Base-by-base conservation (phyloP, 1,140 invertebrate genomes). In the Pteromalus puparum region DNA sequence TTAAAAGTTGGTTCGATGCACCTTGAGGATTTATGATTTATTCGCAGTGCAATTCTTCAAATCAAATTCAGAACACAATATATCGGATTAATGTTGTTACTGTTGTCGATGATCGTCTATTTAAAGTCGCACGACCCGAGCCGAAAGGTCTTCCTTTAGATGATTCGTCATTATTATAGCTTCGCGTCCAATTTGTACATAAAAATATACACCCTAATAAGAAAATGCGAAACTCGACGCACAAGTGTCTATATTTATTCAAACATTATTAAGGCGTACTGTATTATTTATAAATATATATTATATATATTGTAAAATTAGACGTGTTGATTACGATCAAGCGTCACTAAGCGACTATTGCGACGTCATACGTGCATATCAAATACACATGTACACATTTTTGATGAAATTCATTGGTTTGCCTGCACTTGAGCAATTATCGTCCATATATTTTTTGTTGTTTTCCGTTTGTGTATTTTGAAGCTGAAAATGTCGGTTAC, bases 171-270 rank as follows among this genome's bases (percentile, higher is more conserved):
- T 79, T 78, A 76, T 78, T 68, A 79, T 15, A n/a, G n/a, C n/a
- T 28, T 81, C 72, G 34, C 67, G 67, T 48, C 67, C 38, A 70
- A 70, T 81, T 72, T 81, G 65, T 81, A 81, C 34, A 81, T 81
- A 70, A 48, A 48, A 48, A 81, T 34, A 46, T n/a, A 24, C 46
- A 2, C 21, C 21, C n/a, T n/a, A 79, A 67, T 18, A 4, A 78
- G 61, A 76, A 65, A 30, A 78, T 65, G 53, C 76, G 24, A 78
- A 78, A 79, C 21, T 79, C 24, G 70, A 68, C 76, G 61, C 79
- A 65, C 79, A 82, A 79, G 26, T 82, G 79, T 79, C 86, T 73
- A 87, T 90, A 90, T 90, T 90, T 90, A 90, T 89, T 88, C 86
- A 87, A 67, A 42, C 21, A 67, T 67, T 61, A 61, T 21, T n/a